phyloP scores from a whole-genome alignment of 2,113 vertebrate genomes.

The Pluvianellus socialis region DNA sequence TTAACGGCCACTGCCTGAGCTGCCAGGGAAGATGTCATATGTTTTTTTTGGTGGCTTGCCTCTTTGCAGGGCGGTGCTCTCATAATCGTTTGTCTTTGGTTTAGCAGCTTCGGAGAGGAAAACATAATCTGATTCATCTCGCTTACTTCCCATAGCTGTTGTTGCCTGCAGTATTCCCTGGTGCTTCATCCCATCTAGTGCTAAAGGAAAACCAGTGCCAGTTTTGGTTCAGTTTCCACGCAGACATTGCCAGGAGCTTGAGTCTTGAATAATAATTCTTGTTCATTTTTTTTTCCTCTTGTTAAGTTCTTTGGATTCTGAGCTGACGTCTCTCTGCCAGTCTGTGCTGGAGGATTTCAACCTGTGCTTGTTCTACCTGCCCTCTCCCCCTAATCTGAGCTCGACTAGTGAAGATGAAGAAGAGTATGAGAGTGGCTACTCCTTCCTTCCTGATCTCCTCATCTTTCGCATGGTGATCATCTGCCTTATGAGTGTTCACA shows the following conservation, averaged over 20 bases:
- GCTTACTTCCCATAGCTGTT: neutral
- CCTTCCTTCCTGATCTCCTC: conserved; percentile 88
- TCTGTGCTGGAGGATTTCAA: conserved; percentile 98
- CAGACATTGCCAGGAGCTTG: neutral
- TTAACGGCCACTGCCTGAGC: neutral
- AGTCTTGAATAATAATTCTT: neutral
- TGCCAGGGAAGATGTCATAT: neutral
- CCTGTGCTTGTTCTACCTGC: conserved; percentile 95
- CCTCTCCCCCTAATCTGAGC: conserved; percentile 75
- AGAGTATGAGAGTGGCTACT: conserved; percentile 83
- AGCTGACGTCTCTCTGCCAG: conserved; percentile 94
- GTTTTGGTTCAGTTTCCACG: neutral
- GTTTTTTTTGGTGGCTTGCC: neutral
- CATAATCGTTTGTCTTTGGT: neutral
- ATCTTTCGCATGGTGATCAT: conserved; percentile 94
- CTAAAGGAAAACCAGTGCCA: neutral
- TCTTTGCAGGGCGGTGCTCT: neutral
- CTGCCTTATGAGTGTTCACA: conserved; percentile 98
- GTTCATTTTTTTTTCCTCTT: neutral
- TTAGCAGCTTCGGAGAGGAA: neutral
- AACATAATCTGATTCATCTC: neutral
- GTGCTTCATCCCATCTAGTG: neutral
- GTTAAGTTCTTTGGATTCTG: conserved; percentile 85
- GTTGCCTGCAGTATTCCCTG: neutral
- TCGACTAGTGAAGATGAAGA: conserved; percentile 89